Percentiles rank a stretch among this genome's conserved stretches.
Evolutionary conservation across 2,113 vertebrate genomes (phyloP).

Genomic region (Xiphophorus couchianus): DNA sequence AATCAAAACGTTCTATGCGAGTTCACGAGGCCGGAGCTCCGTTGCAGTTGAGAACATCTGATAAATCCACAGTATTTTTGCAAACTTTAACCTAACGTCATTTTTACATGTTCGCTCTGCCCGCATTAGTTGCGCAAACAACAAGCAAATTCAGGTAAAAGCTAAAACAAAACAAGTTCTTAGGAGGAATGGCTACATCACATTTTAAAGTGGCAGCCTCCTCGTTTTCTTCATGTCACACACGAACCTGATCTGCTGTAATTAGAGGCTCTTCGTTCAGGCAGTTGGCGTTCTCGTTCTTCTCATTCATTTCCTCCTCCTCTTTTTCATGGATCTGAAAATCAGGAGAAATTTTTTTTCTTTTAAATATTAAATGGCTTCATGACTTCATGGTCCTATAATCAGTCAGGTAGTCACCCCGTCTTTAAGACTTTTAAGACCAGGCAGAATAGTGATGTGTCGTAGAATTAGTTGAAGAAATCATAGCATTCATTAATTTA

Average conservation of each 20-base stretch:
- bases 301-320: constrained; percentile 92
- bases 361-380: too few species aligned
- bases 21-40: too few species aligned
- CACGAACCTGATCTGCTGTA: constrained; percentile 88
- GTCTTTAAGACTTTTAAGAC: too few species aligned
- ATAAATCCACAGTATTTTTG: not conserved
- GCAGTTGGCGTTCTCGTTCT: constrained; percentile 88
- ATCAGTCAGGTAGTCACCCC: too few species aligned
- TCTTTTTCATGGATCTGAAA: constrained; percentile 90
- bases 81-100: not conserved
- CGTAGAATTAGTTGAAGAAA: too few species aligned
- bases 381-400: too few species aligned
- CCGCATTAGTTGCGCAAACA: not conserved
- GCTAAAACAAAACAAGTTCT: not conserved
- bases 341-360: not conserved
- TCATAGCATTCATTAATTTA: too few species aligned
- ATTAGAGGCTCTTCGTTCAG: constrained; percentile 89
- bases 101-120: not conserved
- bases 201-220: too few species aligned
- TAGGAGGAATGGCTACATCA: too few species aligned
- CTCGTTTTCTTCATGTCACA: not conserved
- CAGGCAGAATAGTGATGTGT: too few species aligned
- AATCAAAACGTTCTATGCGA: not conserved
- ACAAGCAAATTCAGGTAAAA: not conserved
- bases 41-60: not conserved